Conservation (phyloP, 2,797 vertebrate genomes). For the Holocentrus rufus region DNA sequence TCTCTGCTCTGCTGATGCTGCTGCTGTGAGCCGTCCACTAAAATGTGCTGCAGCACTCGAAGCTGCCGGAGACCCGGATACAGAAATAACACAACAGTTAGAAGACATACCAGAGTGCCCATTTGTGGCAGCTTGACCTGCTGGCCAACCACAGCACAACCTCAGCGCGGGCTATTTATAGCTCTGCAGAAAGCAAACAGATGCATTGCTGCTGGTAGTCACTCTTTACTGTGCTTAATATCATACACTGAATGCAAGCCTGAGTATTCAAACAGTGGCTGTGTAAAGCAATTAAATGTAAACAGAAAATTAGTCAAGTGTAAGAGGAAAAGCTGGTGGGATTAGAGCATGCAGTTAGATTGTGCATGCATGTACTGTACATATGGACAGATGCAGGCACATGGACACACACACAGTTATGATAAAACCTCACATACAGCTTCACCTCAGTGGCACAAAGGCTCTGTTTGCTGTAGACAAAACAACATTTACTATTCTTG, state of each 20-base stretch:
- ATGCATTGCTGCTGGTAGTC: conserved; percentile 33
- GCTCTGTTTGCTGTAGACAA: not conserved
- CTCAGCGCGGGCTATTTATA: conserved; percentile 56
- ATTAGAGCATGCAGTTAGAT: not conserved
- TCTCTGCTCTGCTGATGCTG: not conserved
- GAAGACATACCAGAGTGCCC: conserved; percentile 55
- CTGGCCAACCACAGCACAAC: conserved; percentile 54
- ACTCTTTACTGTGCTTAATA: conserved; percentile 17
- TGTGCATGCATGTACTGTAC: not conserved
- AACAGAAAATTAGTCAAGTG: too few species aligned
- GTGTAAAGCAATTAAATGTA: not conserved
- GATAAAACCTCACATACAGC: too few species aligned
- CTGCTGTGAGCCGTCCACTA: conserved; percentile 18
- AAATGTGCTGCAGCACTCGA: conserved; percentile 43
- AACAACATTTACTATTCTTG: conserved; percentile 2
- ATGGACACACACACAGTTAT: conserved; percentile 2
- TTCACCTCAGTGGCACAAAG: not conserved
- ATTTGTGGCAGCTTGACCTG: conserved; percentile 70
- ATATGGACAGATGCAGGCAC: not conserved
- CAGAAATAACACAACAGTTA: conserved; percentile 71
- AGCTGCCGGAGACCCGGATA: conserved; percentile 46
- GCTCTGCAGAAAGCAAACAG: conserved; percentile 32
- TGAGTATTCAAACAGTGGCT: conserved; percentile 1
- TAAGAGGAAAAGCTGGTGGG: not conserved
- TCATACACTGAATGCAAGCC: not conserved